Base-by-base conservation (phyloP, 2,797 vertebrate genomes). In the Phalanger gymnotis region DNA sequence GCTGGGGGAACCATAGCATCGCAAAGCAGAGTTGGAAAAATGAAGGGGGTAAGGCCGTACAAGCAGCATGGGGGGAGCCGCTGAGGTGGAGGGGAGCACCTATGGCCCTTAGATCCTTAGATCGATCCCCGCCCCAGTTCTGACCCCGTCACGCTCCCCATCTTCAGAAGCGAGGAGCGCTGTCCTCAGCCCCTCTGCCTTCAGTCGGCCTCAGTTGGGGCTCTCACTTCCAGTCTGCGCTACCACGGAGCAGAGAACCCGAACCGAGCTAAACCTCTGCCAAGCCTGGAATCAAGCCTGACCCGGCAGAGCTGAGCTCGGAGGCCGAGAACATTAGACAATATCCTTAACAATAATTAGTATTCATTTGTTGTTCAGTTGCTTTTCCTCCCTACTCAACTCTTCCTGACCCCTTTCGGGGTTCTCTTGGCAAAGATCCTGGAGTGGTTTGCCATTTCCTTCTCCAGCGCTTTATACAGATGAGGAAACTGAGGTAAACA, bases 151-250 rank as follows among this genome's bases (percentile, higher is more conserved):
- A 40, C 30, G 66, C 19, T 25, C n/a, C 34, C 31, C 11, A 3
- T 1, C 12, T 25, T 34, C 73, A 95, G 34, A 92, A 95, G 56
- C 0, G 31, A 57, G 22, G 55, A 1, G 53, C 1, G 0, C 0
- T 2, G n/a, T 0, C 0, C 0, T 0, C 1, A 0, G 0, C 54
- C 93, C 53, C 4, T 22, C 25, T 0, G 4, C 91, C 56, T 28
- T 54, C n/a, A 25, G 54, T 2, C 22, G 53, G 13, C 22, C 53
- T 73, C 55, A 89, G 34, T 16, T 90, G 34, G 90, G 73, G 22
- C 93, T 61, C 30, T 54, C 31, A 54, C 61, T 51, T 56, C 11
- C 25, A 52, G 53, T 30, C 3, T 5, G 10, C 54, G n/a, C 57
- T 6, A 13, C 27, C 22, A 92, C 6, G 12, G 51, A 34, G 7